Evolutionary conservation across 2,888 invertebrate species (phyloP), one percentile per base, ranked within the genome.

Genomic region (Syrista parreyssii): DNA sequence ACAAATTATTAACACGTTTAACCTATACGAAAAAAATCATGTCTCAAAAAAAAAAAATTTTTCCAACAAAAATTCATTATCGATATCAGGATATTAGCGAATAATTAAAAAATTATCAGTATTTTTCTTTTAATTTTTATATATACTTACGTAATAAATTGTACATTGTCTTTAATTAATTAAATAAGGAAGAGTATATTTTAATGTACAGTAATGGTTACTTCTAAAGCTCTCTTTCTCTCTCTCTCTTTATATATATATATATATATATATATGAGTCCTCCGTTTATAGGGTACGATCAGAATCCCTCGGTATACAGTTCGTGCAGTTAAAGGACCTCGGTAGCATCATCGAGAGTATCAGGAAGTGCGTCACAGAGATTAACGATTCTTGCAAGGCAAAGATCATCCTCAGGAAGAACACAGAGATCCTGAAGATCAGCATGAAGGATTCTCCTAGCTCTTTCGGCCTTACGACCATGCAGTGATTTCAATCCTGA

Each of bases 401-500:
- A 55, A 55, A 55, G 55, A 9, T 55, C 55, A 9, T 55, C 55
- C 55, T 55, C 55, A 1, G 55, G 55, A 55, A 55, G 55, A 23
- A 55, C 55, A 23, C 55, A 55, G 23, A 55, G 55, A 6, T 55
- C 55, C 55, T 55, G 55, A 23, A 55, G 55, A 23, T 55, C 55
- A 23, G 55, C 55, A 23, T 23, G 55, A 23, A 55, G 55, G 23
- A 55, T 23, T 55, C 55, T 55, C 3, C 55, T 55, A 23, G 55
- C 55, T 55, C 55, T 55, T 55, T 55, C 55, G 55, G 55, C 55
- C 55, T 55, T 55, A 23, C 55, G 79, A 23, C 71, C 32, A 11
- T 72, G 77, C 68, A 55, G 55, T 55, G 55, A 55, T 9, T 87
- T 89, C 68, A 77, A 79, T 0, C 86, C 86, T 1, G 88, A 84